These are phyloP conservation scores for Tetragonula carbonaria DNA, from an alignment of 2,888 invertebrate species.

Conservation along the genomic window DNA sequence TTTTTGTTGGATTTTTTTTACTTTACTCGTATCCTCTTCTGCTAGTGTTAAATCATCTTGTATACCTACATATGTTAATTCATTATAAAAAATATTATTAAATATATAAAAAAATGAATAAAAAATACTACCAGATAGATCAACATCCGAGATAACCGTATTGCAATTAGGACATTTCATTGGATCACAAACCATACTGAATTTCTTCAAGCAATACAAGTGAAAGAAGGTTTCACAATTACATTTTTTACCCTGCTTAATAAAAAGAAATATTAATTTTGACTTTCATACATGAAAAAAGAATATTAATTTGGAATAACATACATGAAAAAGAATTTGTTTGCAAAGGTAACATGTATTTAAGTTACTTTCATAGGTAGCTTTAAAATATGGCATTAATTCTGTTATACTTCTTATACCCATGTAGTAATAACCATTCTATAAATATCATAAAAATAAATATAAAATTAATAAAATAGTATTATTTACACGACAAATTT, in stretches of 20 bases:
- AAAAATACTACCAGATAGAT: constrained; percentile 37
- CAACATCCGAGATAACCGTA: constrained; percentile 26
- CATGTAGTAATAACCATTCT: constrained; percentile 79
- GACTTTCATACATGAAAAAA: neutral
- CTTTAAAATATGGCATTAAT: constrained; percentile 78
- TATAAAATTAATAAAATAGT: neutral
- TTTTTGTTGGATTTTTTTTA: neutral
- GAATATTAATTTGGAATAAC: constrained; percentile 29
- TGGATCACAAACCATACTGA: constrained; percentile 48
- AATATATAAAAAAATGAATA: neutral
- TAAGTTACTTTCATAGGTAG: constrained; percentile 73
- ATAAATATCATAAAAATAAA: constrained; percentile 29
- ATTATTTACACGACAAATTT: neutral
- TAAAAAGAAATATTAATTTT: constrained; percentile 11
- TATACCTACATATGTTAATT: constrained; percentile 12
- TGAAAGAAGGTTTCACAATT: constrained; percentile 69
- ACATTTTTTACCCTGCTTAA: constrained; percentile 71
- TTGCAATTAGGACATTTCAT: constrained; percentile 73
- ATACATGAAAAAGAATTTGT: constrained; percentile 78
- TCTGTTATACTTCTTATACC: constrained; percentile 80
- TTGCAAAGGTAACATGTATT: constrained; percentile 77
- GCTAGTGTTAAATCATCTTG: neutral
- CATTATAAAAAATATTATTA: neutral
- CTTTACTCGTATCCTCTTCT: neutral
- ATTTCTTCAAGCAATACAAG: constrained; percentile 71